phyloP scores from a whole-genome alignment of 2,888 invertebrate genomes.

The Dermolepida albohirtum region DNA sequence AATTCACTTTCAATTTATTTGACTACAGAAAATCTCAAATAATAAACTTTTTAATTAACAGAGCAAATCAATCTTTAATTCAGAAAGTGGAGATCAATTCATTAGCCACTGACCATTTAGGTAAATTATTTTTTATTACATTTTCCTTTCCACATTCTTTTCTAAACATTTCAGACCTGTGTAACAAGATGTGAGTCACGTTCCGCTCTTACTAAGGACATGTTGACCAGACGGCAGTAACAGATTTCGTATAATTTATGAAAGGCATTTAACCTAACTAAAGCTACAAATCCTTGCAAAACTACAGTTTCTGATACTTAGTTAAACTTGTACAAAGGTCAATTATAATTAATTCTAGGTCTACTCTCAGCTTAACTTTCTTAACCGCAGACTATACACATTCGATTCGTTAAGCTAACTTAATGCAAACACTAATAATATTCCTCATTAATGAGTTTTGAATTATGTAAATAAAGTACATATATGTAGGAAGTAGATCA shows the following conservation, averaged over 20 bases:
- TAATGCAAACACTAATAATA: too few relatives aligned
- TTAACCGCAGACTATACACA: not conserved
- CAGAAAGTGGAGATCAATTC: too few relatives aligned
- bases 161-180: not conserved
- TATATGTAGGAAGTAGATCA: too few relatives aligned
- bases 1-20: too few relatives aligned
- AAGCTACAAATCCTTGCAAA: conserved; percentile 35
- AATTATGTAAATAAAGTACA: too few relatives aligned
- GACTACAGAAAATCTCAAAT: too few relatives aligned
- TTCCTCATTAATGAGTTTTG: too few relatives aligned
- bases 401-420: too few relatives aligned
- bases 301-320: conserved; percentile 33
- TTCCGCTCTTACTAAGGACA: conserved; percentile 7
- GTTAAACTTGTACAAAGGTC: conserved; percentile 30
- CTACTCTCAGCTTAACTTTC: conserved; percentile 16
- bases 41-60: too few relatives aligned
- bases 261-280: conserved; percentile 22
- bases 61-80: too few relatives aligned
- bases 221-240: conserved; percentile 25
- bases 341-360: conserved; percentile 35
- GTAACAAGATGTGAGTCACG: conserved; percentile 3
- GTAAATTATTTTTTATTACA: not conserved
- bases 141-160: not conserved
- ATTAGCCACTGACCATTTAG: too few relatives aligned
- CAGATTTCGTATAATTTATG: conserved; percentile 42